These are phyloP conservation scores for Megalurothrips usitatus DNA, from an alignment of 2,888 invertebrate genomes.

Conservation along the genomic window DNA sequence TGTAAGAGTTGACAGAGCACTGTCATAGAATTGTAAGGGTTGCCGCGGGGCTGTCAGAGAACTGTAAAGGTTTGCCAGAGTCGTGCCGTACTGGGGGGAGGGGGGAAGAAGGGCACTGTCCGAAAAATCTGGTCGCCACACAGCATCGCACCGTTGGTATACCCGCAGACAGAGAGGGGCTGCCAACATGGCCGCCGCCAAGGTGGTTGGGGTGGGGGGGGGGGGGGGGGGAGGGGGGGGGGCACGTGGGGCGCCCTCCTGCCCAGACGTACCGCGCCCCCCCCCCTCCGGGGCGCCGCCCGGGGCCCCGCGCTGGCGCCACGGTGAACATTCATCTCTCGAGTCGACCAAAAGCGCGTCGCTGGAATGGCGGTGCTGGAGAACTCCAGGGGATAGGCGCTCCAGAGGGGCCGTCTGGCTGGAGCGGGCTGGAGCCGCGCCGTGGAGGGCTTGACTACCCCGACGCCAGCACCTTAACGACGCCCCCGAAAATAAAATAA, in stretches of 20 bases:
- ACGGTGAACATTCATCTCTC: constrained; percentile 3
- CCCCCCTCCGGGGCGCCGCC: background rate
- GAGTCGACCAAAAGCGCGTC: background rate
- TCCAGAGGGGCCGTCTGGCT: background rate
- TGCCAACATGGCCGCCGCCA: background rate
- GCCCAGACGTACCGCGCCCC: background rate
- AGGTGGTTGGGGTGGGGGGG: background rate
- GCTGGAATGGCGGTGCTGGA: too few relatives aligned
- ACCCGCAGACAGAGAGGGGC: background rate
- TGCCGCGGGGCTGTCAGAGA: too few relatives aligned
- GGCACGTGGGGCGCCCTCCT: background rate
- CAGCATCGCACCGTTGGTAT: background rate
- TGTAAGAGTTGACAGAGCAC: too few relatives aligned
- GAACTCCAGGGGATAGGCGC: background rate
- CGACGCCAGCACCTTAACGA: too few relatives aligned
- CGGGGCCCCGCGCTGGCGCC: background rate
- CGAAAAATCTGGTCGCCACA: too few relatives aligned
- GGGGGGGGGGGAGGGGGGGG: background rate
- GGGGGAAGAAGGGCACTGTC: too few relatives aligned
- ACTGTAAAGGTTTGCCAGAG: too few relatives aligned
- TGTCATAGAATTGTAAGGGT: too few relatives aligned
- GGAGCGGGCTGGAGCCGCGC: background rate
- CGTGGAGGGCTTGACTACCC: too few relatives aligned
- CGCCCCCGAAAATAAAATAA: too few relatives aligned
- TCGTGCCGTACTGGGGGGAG: too few relatives aligned